These are phyloP conservation scores for Cephonodes hylas DNA, from an alignment of 2,888 invertebrate species.

Conservation along the genomic window DNA sequence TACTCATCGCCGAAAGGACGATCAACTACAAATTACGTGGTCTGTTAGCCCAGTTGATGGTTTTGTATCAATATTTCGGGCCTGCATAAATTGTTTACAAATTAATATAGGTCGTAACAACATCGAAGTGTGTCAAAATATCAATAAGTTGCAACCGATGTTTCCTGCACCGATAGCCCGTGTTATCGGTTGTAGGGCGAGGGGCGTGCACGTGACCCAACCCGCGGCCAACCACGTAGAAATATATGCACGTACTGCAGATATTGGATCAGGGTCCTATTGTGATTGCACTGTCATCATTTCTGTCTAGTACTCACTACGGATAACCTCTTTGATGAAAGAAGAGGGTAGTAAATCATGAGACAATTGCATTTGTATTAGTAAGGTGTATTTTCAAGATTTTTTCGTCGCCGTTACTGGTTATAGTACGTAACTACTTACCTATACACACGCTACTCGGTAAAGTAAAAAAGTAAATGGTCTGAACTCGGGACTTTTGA, in stretches of 20 bases:
- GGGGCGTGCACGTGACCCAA: background rate
- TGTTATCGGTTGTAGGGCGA: background rate
- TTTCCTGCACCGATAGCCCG: conserved; percentile 15
- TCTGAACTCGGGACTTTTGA: no score
- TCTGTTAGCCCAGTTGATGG: no score
- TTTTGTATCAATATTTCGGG: background rate
- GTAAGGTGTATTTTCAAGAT: no score
- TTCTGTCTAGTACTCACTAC: background rate
- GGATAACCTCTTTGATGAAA: no score
- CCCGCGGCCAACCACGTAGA: background rate
- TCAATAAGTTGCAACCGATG: background rate
- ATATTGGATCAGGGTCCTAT: background rate
- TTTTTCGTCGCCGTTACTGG: no score
- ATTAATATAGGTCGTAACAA: background rate
- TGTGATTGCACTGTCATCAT: background rate
- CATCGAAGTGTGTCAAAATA: background rate
- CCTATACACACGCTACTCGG: no score
- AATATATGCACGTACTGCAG: background rate
- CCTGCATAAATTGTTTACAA: background rate
- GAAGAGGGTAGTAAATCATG: no score
- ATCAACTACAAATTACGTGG: no score
- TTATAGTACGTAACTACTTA: no score
- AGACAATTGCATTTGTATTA: no score
- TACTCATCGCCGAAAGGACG: no score
- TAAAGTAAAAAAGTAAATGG: no score